Evolutionary conservation across 2,113 vertebrate species (phyloP), one percentile per base, ranked within the genome.

Genomic region (Nematolebias whitei): DNA sequence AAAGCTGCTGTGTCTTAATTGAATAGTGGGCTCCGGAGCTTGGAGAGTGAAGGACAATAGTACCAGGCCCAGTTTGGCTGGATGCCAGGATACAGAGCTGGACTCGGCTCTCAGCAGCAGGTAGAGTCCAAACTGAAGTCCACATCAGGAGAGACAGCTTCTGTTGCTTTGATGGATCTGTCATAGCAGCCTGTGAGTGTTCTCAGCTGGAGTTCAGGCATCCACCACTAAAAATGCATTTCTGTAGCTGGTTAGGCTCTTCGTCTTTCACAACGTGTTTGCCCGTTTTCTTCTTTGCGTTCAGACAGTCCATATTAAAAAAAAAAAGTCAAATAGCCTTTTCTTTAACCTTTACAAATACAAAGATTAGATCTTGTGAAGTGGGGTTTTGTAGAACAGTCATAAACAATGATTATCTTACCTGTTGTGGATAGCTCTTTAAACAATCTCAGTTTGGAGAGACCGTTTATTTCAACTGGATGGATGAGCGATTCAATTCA

Each of bases 131-230:
- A 71, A 74, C 79, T 78, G 60, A 80, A 75, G 87, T 88, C 86
- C 89, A 80, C 90, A 85, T 88, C 79, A 87, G 87, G 85, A 88
- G 80, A 90, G 90, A 90, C 90, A 85, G 83, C 78, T 70, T 85
- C 82, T 32, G 74, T 84, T 83, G 86, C 85, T 90, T 89, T 91
- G 89, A 92, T 89, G 90, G 88, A 91, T 92, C 83, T 88, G 88
- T 89, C 90, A 89, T 88, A 83, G 87, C 83, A 78, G 88, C 73
- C 71, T 40, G 76, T 68, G 84, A 80, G 79, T 85, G 75, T 78
- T 77, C 87, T 87, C 89, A 90, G 85, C 73, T 73, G 84, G 87
- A 82, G 84, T 80, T 85, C 85, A 90, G 79, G 79, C 82, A 77
- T 87, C 85, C 83, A 78, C 78, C 85, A 79, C 67, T 66, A 81